Evolutionary conservation across 2,888 invertebrate genomes (phyloP), one percentile per base, ranked within the genome.

Genomic region (Pheosia gnoma): DNA sequence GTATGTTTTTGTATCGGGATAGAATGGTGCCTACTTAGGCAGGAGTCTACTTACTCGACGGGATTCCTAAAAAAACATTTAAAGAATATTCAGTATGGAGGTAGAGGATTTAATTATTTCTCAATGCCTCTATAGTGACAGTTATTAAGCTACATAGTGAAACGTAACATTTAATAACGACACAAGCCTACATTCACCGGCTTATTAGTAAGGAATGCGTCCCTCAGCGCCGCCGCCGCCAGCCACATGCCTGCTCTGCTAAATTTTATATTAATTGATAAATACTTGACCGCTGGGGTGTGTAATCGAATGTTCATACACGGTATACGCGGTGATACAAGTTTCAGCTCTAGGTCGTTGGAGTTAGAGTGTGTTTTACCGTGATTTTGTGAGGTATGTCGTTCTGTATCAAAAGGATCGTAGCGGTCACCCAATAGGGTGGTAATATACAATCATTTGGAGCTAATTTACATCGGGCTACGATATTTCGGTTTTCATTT

Each of bases 271-370:
- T 86, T 92, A 93, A 93, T 91, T 91, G 90, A 88, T 87, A 90
- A 92, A 92, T 92, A 90, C 92, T 91, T 91, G 92, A 90, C 90
- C 89, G 79, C 56, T 83, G 83, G 83, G 69, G 90, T 88, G 91
- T 87, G 79, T 89, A 91, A 93, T 93, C 88, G 88, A 92, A 91
- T 91, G 89, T 89, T 90, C 89, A 86, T 87, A 89, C 89, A 86
- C 75, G 68, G 66, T 62, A 10, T 4, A n/a, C 38, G 49, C 36
- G 8, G 9, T 49, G 9, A 13, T 13, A 11, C 6, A 72, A 75
- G 67, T 61, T 60, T 58, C 36, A 63, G 67, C 66, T 53, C 57
- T 75, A 68, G 62, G 0, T 0, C 0, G 0, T 0, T 9, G 0
- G 0, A 0, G 0, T 5, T 73, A 77, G 55, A 70, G 76, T 59